Percentiles rank a stretch among this genome's conserved stretches.
phyloP scores from a whole-genome alignment of 1,140 invertebrate species.

The Drosophila lowei region DNA sequence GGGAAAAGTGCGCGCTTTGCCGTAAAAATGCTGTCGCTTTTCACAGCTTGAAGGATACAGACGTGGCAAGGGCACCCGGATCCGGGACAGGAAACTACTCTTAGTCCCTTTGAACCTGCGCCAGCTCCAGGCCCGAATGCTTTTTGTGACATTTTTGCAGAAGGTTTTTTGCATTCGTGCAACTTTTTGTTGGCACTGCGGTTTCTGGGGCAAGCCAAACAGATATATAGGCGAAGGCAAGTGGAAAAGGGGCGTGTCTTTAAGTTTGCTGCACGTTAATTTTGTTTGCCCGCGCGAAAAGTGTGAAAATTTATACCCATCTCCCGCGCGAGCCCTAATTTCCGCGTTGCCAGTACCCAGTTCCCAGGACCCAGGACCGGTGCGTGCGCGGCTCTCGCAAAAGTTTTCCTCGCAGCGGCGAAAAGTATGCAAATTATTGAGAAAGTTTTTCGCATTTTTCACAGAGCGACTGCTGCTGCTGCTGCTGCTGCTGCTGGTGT shows the following conservation, averaged over 20 bases:
- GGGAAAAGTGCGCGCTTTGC: slow-evolving; percentile 29
- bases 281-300: slow-evolving; percentile 69
- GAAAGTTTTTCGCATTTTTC: slow-evolving; percentile 74
- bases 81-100: slow-evolving; percentile 38
- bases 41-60: slow-evolving; percentile 10
- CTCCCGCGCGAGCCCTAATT: slow-evolving; percentile 63
- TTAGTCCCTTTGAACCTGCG: slow-evolving; percentile 62
- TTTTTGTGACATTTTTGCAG: slow-evolving; percentile 68
- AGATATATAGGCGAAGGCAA: background rate
- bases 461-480: slow-evolving; percentile 30
- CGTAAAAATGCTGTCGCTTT: slow-evolving; percentile 51
- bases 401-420: slow-evolving; percentile 57
- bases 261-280: slow-evolving; percentile 70
- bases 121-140: slow-evolving; percentile 19
- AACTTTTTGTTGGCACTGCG: slow-evolving; percentile 69
- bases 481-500: slow-evolving; percentile 1
- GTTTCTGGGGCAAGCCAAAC: slow-evolving; percentile 42
- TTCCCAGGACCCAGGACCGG: slow-evolving; percentile 16
- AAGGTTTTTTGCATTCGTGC: slow-evolving; percentile 73
- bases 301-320: slow-evolving; percentile 75
- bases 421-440: slow-evolving; percentile 81
- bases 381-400: slow-evolving; percentile 45
- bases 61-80: slow-evolving; percentile 1
- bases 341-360: slow-evolving; percentile 34
- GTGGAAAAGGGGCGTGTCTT: slow-evolving; percentile 48